Conservation (phyloP, 2,113 vertebrate genomes). For the Tylochromis polylepis region DNA sequence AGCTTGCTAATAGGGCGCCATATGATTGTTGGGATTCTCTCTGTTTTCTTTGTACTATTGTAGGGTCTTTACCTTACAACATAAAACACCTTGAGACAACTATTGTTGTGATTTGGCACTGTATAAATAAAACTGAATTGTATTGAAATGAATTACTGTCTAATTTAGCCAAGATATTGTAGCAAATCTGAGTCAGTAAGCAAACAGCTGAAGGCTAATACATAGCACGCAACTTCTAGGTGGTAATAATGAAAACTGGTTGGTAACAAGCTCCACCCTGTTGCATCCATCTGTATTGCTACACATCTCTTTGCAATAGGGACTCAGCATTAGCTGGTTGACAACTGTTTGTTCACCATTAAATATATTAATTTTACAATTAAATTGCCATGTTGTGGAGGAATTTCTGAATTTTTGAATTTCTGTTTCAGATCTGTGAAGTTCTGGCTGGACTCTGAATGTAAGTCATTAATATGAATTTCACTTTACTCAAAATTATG, state of each 20-base stretch:
- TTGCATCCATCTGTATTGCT: neutral
- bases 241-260: neutral
- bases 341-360: neutral
- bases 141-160: neutral
- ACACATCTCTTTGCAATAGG: neutral
- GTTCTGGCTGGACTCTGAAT: neutral
- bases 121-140: neutral
- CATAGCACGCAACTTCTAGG: neutral
- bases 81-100: neutral
- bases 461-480: neutral
- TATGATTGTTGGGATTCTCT: neutral
- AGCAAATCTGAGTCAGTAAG: neutral
- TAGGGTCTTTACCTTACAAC: neutral
- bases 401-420: neutral
- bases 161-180: neutral
- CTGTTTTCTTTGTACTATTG: neutral
- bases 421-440: neutral
- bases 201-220: neutral
- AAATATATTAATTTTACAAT: neutral
- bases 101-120: neutral
- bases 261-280: neutral
- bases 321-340: neutral
- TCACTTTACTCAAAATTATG: neutral
- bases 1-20: fast-evolving
- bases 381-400: neutral